Base-by-base conservation (phyloP, 1,140 invertebrate species). In the Monomorium pharaonis region DNA sequence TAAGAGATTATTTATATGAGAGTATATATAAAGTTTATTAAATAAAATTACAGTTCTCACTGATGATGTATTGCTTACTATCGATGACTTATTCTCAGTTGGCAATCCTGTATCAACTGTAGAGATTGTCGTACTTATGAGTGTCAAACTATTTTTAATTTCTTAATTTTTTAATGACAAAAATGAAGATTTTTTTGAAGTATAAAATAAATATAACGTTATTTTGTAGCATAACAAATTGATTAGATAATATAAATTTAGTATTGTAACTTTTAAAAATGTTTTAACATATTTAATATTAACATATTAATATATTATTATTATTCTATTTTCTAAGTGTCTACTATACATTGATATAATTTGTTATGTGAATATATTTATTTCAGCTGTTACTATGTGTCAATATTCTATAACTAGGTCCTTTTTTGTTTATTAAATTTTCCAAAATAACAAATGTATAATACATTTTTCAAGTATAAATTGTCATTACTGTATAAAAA, bases 11-110 rank as follows among this genome's bases (percentile, higher is more conserved):
- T 21, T 9, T 54, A 54, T 51, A 54, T 37, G 37, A 5, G 37
- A 37, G 7, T 18, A 54, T 9, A 21, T 7, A 21, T n/a, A 54
- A 1, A 51, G 18, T 51, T 51, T 21, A 54, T 44, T 10, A 9
- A 54, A 54, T 54, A n/a, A 27, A 27, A 18, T 21, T 63, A 21
- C 0, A 7, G 12, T 37, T 74, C 33, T 16, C 1, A 16, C n/a
- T 9, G 44, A 30, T 60, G 6, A 62, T 47, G 7, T 16, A 27
- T 33, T 78, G 49, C 16, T 63, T 78, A 30, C 27, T 65, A 81
- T 58, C 77, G 49, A 70, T 81, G 9, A 44, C 10, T 37, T 81
- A 56, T 18, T 51, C 18, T 70, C 49, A 27, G 21, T 56, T 44
- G 63, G 18, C 9, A 81, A 24, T 12, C 3, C 24, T 14, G 24